Base-by-base conservation (phyloP, 2,797 vertebrate species). In the Danionella dracula region DNA sequence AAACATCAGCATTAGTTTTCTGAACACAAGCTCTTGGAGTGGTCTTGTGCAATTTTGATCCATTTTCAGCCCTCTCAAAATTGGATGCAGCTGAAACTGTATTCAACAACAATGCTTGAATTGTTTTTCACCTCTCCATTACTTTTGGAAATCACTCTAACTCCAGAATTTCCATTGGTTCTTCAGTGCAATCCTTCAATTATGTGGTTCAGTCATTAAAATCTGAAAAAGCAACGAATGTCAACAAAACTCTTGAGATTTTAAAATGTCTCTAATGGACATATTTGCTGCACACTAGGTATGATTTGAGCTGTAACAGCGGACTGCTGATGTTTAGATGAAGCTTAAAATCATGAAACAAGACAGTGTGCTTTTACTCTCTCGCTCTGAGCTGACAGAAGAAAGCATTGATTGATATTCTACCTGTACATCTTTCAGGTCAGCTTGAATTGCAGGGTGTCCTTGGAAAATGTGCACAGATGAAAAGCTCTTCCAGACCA, bases 191-290 rank as follows among this genome's bases (percentile, higher is more conserved):
- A 66, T 54, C 10, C 13, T 45, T 54, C 12, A 44, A 66, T 38
- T 10, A 37, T 20, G 32, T 31, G 42, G 51, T 9, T 29, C 15
- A 9, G 16, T 41, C 21, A 27, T 29, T 4, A 49, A 35, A 42
- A 49, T 11, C 45, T 45, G 29, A 19, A 70, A 29, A 1, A 1
- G 10, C 17, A 15, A 41, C 29, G 4, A 4, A 65, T 70, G 44
- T 70, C 53, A 71, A 46, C 68, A 65, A 71, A 71, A 27, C 68
- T 57, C 68, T 70, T 37, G 17, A 70, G 35, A 23, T 50, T 32
- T 37, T 64, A 4, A 50, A 64, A 57, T 65, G 15, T 56, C 53
- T 64, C 53, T 49, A 51, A 49, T 34, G 55, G 55, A 66, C 12
- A 15, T 48, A 15, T 41, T 35, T 55, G 21, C 27, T 13, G 7